phyloP scores from a whole-genome alignment of 2,797 vertebrate species.

The Tympanoctomys barrerae region DNA sequence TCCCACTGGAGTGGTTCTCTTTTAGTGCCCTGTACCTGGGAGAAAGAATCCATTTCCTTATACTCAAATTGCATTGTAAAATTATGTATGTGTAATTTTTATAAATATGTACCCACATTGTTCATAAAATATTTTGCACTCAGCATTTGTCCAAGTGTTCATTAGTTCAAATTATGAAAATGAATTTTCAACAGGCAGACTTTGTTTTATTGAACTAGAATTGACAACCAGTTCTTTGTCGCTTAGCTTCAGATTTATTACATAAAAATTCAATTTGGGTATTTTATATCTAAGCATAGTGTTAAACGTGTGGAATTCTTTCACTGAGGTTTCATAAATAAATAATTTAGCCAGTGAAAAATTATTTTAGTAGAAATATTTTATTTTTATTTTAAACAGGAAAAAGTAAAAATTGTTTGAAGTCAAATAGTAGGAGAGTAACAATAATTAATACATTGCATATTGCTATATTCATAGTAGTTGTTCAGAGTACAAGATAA shows the following conservation, averaged over 20 bases:
- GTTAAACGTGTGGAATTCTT: conserved; percentile 20
- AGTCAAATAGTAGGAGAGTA: too few relatives aligned
- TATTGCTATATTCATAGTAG: too few relatives aligned
- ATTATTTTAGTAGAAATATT: not conserved
- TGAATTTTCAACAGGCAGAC: not conserved
- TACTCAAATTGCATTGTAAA: conserved; percentile 49
- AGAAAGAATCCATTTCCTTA: conserved; percentile 36
- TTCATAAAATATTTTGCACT: conserved; percentile 10
- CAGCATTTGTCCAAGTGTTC: not conserved
- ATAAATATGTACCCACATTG: not conserved
- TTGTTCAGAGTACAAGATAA: too few relatives aligned
- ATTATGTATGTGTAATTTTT: conserved; percentile 30
- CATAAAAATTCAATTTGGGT: not conserved
- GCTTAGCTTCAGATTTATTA: conserved; percentile 10
- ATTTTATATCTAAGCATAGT: conserved; percentile 5
- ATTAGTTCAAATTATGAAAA: conserved; percentile 33
- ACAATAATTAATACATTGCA: too few relatives aligned
- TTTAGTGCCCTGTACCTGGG: conserved; percentile 47
- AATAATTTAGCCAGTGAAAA: not conserved
- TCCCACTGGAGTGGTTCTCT: conserved; percentile 47
- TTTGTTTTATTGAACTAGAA: not conserved
- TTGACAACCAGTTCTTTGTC: conserved; percentile 33
- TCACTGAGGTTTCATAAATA: not conserved
- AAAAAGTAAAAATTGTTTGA: too few relatives aligned
- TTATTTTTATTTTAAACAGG: too few relatives aligned